Percentiles rank a stretch among this genome's conserved stretches.
Conservation (phyloP, 2,888 invertebrate species). For the Sclerodermus sp. region DNA sequence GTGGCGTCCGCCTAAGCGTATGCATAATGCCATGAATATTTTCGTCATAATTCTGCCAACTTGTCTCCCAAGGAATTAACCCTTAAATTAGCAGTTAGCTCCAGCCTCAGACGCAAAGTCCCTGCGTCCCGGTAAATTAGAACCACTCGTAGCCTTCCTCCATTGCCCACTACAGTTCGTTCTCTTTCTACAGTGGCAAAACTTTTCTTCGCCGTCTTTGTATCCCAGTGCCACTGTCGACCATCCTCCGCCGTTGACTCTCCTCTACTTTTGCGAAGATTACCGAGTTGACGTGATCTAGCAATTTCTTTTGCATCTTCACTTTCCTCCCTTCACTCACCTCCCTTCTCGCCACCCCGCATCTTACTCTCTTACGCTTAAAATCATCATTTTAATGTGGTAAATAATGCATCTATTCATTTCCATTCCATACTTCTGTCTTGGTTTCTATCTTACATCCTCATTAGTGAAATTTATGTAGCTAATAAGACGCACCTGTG, state of each 20-base stretch:
- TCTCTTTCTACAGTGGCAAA: conserved; percentile 27
- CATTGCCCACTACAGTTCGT: conserved; percentile 24
- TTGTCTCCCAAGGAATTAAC: conserved; percentile 59
- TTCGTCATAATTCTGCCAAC: conserved; percentile 58
- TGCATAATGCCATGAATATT: conserved; percentile 59
- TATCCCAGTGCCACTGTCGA: conserved; percentile 12
- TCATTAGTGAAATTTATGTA: no score
- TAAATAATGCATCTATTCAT: no score
- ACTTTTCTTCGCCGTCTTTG: conserved; percentile 37
- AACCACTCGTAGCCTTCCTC: conserved; percentile 42
- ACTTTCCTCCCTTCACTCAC: no score
- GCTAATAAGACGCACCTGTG: no score
- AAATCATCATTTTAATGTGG: no score
- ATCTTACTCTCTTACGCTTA: no score
- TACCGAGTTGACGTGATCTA: background rate
- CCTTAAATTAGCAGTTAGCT: conserved; percentile 59
- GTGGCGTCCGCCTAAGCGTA: conserved; percentile 52
- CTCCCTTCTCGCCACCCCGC: no score
- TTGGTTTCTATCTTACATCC: no score
- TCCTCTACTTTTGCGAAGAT: background rate
- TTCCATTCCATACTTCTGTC: no score
- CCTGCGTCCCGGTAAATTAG: conserved; percentile 55
- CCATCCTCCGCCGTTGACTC: background rate
- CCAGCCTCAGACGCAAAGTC: conserved; percentile 54
- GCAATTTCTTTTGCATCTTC: background rate